Evolutionary conservation across 2,888 invertebrate genomes (phyloP), one percentile per base, ranked within the genome.

Genomic region (Tenthredo scrophulariae): DNA sequence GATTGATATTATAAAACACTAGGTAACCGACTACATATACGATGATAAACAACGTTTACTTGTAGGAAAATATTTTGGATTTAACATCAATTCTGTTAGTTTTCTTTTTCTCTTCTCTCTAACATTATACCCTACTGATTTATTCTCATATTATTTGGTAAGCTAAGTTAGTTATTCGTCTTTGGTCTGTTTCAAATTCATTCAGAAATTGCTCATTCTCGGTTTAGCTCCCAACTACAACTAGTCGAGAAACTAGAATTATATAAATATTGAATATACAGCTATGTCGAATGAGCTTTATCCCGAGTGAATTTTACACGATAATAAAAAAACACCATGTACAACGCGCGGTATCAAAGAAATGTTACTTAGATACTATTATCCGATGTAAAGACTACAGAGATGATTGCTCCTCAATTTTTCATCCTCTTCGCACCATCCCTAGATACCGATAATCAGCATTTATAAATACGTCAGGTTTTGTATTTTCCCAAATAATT

Each of bases 141-240:
- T 62, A 80, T 62, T 22, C 22, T 80, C 62, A 80, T 46, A 22
- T 80, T 80, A 67, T 83, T 83, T 83, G 65, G 46, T 83, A 46
- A 83, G 22, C 67, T 46, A 83, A 26, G 22, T 40, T 67, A 67
- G n/a, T 37, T 29, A 40, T 33, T 58, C 37, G 70, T 83, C 83
- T 83, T 83, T 83, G 83, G 83, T 83, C 83, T 83, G 83, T 70
- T 83, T 67, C n/a, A 29, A 83, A 83, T 67, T 67, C 58, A 62
- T 70, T 65, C 67, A 29, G 33, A 33, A 83, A 33, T 40, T 6
- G 22, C 80, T 77, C 54, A 77, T 29, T 77, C 29, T 15, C 1
- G 9, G 26, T 43, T 74, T 40, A 54, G 7, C 54, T 54, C 54
- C n/a, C 54, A 54, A 54, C n/a, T n/a, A 1, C 9, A n/a, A 37